Evolutionary conservation across 23 tunicate genomes (phyloP).

Genomic region (Ciona savignyi): DNA sequence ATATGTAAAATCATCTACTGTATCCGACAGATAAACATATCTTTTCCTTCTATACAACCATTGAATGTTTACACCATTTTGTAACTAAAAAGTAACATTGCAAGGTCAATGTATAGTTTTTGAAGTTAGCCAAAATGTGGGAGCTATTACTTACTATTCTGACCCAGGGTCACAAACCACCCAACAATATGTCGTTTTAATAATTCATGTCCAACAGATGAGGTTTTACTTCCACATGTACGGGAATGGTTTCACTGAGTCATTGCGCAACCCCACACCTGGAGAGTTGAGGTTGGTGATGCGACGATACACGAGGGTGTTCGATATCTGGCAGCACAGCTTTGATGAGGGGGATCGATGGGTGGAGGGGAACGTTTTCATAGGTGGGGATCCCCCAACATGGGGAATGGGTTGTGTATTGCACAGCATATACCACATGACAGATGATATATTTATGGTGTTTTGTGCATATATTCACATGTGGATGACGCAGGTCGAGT

Average conservation of each 20-base stretch:
- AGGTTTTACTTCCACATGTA: conserved; percentile 72
- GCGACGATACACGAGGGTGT: conserved; percentile 18
- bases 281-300: conserved; percentile 54
- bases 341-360: conserved; percentile 59
- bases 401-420: conserved; percentile 1
- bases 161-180: too few relatives aligned
- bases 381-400: conserved; percentile 49
- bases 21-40: too few relatives aligned
- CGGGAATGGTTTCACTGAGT: conserved; percentile 74
- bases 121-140: too few relatives aligned
- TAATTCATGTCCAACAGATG: conserved; percentile 25
- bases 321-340: conserved; percentile 70
- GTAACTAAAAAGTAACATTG: too few relatives aligned
- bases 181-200: too few relatives aligned
- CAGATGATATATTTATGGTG: too few relatives aligned
- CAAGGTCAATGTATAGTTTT: too few relatives aligned
- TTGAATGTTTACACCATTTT: too few relatives aligned
- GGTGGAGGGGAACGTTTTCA: conserved; percentile 53
- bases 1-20: too few relatives aligned
- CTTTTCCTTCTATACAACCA: too few relatives aligned
- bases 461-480: too few relatives aligned
- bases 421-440: neutral
- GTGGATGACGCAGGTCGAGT: conserved; percentile 56
- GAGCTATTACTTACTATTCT: too few relatives aligned
- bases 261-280: conserved; percentile 47